Evolutionary conservation across 2,113 vertebrate species (phyloP), one percentile per base, ranked within the genome.

Genomic region (Chaetura pelagica): DNA sequence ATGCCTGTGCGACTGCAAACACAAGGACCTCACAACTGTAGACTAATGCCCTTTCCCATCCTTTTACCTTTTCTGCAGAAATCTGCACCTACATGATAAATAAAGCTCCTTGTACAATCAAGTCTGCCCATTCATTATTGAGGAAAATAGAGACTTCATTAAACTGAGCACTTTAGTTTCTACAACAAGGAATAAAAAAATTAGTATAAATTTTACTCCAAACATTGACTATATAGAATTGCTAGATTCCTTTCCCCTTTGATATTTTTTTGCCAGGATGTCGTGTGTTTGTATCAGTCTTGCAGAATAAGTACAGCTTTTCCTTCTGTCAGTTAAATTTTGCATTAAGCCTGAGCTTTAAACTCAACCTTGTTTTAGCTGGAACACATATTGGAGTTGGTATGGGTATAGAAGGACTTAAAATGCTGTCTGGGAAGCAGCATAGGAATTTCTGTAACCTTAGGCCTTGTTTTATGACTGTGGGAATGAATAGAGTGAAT

Each of bases 1-100:
- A 48, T 48, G 46, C 46, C n/a, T 22, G 29, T 22, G 23, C 30
- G 40, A 17, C 48, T 80, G 34, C 34, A 40, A 64, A 72, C 4
- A 3, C 0, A 0, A n/a, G 34, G 55, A 55, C 58, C 68, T 73
- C 85, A 51, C 27, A 66, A 15, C 16, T 0, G 0, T 44, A 57
- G 6, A 49, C 23, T 42, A 55, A 29, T 38, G 12, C 4, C 87
- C 26, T 69, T 64, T 44, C 4, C 2, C 32, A 49, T 58, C 26
- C 1, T 71, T 82, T 67, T 79, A 22, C 30, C 46, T 34, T 62
- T 58, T 55, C 58, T 22, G 11, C 23, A 29, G 32, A 59, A 66
- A 68, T 78, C 69, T 77, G 9, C 9, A 77, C 21, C 18, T 30
- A 44, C 11, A 8, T 7, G 20, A 23, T 15, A 38, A 69, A 82